phyloP scores from a whole-genome alignment of 2,797 vertebrate species.

The Acestrorhynchus altus region DNA sequence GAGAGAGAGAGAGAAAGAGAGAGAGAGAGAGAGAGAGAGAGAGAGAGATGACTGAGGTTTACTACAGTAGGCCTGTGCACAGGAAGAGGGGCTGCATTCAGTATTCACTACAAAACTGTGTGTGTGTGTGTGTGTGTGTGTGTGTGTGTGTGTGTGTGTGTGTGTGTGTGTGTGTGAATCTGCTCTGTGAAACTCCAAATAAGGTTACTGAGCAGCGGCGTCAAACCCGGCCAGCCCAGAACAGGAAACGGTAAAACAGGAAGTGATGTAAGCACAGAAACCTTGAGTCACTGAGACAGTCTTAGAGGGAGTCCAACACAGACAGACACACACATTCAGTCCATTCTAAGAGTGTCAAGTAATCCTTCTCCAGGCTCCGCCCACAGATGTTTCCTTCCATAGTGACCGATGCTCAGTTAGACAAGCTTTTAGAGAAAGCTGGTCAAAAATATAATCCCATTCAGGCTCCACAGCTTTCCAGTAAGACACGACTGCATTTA shows the following conservation, averaged over 20 bases:
- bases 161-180: too few relatives aligned
- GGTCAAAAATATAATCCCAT: too few relatives aligned
- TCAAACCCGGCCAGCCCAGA: slow-evolving; percentile 66
- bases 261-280: slow-evolving; percentile 90
- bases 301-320: slow-evolving; percentile 68
- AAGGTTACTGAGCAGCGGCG: slow-evolving; percentile 75
- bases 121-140: slow-evolving; percentile 27
- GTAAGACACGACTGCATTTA: too few relatives aligned
- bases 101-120: neutral
- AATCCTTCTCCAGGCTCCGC: too few relatives aligned
- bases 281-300: slow-evolving; percentile 90
- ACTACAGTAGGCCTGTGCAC: neutral
- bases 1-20: neutral
- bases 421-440: too few relatives aligned
- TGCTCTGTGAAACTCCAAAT: slow-evolving; percentile 81
- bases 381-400: too few relatives aligned
- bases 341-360: too few relatives aligned
- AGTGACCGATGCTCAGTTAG: too few relatives aligned
- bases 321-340: neutral
- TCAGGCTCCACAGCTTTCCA: too few relatives aligned
- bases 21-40: neutral
- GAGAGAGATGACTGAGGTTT: too few relatives aligned
- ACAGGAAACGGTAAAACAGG: slow-evolving; percentile 89
- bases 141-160: too few relatives aligned
- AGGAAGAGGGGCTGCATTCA: slow-evolving; percentile 6